These are phyloP conservation scores for Mixornis gularis DNA, from an alignment of 2,113 vertebrate species.

Conservation along the genomic window DNA sequence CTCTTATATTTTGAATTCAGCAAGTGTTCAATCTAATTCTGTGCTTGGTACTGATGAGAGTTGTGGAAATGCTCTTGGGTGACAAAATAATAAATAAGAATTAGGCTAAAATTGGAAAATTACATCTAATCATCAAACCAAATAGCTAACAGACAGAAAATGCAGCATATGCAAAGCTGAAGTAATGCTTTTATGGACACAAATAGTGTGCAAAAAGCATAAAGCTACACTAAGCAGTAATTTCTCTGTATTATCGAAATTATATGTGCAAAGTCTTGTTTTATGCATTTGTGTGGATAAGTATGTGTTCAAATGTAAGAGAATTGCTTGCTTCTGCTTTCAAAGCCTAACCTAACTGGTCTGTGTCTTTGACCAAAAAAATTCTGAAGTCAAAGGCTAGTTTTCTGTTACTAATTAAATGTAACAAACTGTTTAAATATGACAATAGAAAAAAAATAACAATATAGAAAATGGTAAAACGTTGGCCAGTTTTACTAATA, in stretches of 20 bases:
- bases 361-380: background rate
- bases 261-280: background rate
- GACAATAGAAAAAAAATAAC: background rate
- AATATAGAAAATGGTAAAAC: background rate
- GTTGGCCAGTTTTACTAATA: background rate
- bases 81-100: background rate
- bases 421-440: background rate
- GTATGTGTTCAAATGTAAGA: background rate
- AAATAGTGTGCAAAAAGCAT: background rate
- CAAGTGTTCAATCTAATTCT: background rate
- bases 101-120: background rate
- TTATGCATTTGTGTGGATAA: background rate
- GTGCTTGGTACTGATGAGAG: background rate
- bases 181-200: background rate
- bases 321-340: background rate
- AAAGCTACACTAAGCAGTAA: background rate
- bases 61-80: background rate
- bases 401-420: background rate
- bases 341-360: background rate
- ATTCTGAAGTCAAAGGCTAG: background rate
- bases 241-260: background rate
- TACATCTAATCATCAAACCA: background rate
- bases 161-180: background rate
- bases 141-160: background rate
- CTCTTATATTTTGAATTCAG: background rate